Evolutionary conservation across 2,888 invertebrate species (phyloP).

Genomic region (Ormyrus nitidulus): DNA sequence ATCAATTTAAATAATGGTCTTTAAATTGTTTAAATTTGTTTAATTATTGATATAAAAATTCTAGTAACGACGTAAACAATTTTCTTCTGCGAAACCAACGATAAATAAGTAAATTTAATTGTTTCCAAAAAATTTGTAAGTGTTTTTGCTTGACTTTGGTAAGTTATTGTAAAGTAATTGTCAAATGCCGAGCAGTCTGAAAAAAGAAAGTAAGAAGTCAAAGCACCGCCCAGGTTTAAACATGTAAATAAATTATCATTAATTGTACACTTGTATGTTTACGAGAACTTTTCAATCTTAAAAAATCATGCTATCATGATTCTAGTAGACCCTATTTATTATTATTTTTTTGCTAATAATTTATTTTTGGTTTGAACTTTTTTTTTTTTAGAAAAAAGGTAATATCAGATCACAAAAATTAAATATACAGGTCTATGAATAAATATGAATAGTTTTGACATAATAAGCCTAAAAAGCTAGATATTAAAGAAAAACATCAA

Average conservation of each 20-base stretch:
- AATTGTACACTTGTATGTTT: constrained; percentile 24
- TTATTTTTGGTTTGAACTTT: no score
- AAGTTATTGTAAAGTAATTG: constrained; percentile 5
- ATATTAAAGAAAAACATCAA: constrained; percentile 23
- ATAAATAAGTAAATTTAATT: constrained; percentile 38
- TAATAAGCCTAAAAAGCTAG: background rate
- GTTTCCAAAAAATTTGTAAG: constrained; percentile 3
- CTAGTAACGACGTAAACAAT: constrained; percentile 16
- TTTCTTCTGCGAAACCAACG: constrained; percentile 14
- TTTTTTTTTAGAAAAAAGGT: no score
- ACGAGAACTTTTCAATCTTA: constrained; percentile 45
- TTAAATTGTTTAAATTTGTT: constrained; percentile 29
- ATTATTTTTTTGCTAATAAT: no score
- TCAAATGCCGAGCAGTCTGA: constrained; percentile 26
- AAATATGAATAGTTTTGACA: constrained; percentile 1
- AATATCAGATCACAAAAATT: background rate
- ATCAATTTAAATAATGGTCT: constrained; percentile 37
- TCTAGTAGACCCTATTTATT: constrained; percentile 17
- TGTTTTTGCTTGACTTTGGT: background rate
- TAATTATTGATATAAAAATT: constrained; percentile 27
- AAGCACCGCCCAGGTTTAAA: constrained; percentile 51
- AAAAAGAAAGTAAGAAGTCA: constrained; percentile 46
- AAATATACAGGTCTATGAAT: background rate
- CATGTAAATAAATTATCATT: constrained; percentile 47
- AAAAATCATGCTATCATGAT: constrained; percentile 39